Evolutionary conservation across 2,113 vertebrate species (phyloP), one percentile per base, ranked within the genome.

Genomic region (Sakesphorus luctuosus): DNA sequence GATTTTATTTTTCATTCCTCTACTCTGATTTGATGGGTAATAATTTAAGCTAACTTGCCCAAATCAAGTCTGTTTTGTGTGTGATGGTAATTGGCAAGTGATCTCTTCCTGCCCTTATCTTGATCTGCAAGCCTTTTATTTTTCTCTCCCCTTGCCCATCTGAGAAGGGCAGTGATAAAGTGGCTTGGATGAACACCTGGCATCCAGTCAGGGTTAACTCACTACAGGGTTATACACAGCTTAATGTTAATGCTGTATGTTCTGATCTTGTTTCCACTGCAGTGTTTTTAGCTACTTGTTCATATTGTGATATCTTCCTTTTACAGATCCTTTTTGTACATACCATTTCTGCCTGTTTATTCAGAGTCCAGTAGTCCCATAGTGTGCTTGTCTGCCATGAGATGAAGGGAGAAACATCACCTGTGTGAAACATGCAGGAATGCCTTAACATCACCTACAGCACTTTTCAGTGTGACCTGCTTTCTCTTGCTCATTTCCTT

Each of bases 121-220:
- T 0, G 0, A 35, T 6, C 3, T 23, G 35, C 1, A 5, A 82
- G 5, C 1, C 4, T 56, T 74, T 62, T 25, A 47, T 69, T 35
- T 35, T 77, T 63, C 35, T 84, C 21, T 36, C 6, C 14, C 25
- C 14, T 62, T 33, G 36, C 68, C n/a, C n/a, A 53, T 7, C 36
- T 74, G 72, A 79, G 26, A 7, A 53, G 9, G 4, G 6, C 4
- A 74, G 19, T 25, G n/a, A n/a, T 4, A 69, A 26, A 28, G 19
- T 3, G 2, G 17, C 44, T 73, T 83, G 53, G 14, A 8, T 44
- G 15, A 11, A 20, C 7, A 79, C 20, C 7, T 78, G 44, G 5
- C 9, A 5, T 49, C 29, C n/a, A 36, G 21, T 6, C 26, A 68
- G 14, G 9, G 36, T 33, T 44, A 69, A 13, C 15, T 3, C 11